Evolutionary conservation across 23 tunicate species (phyloP).

Genomic region (Halocynthia aurantium): DNA sequence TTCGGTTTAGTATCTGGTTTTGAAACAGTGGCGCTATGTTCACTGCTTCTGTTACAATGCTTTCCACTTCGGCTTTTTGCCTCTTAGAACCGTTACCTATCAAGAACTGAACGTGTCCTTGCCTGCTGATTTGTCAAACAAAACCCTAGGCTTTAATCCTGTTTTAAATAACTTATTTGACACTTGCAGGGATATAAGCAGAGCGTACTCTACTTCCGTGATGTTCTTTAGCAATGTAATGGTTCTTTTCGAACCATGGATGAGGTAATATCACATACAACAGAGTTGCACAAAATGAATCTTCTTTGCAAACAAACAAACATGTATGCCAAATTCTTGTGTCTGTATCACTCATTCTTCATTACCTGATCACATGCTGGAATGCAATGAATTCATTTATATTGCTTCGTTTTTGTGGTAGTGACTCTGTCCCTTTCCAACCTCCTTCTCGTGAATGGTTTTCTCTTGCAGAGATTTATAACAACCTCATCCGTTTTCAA

Average conservation of each 20-base stretch:
- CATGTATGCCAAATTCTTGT: conserved; percentile 28
- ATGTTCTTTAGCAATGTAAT: too few species aligned
- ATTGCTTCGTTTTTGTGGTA: conserved; percentile 16
- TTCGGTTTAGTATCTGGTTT: too few species aligned
- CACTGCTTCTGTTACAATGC: too few species aligned
- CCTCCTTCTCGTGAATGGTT: conserved; percentile 9
- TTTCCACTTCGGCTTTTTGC: too few species aligned
- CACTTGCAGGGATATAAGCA: too few species aligned
- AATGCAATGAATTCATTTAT: conserved; percentile 30
- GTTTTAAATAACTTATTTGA: too few species aligned
- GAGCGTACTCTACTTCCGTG: too few species aligned
- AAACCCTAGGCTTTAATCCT: too few species aligned
- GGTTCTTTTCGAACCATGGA: conserved; percentile 2
- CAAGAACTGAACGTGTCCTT: too few species aligned
- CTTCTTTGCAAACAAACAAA: conserved; percentile 18
- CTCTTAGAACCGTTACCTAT: too few species aligned
- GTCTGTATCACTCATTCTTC: conserved; percentile 31
- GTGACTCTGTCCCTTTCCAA: conserved; percentile 4
- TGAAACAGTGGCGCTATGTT: too few species aligned
- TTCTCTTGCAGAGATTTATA: conserved; percentile 14
- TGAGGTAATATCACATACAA: conserved; percentile 25
- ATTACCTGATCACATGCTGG: conserved; percentile 28
- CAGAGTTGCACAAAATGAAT: conserved; percentile 18
- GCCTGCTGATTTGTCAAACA: too few species aligned
- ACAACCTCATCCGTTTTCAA: conserved; percentile 69